Evolutionary conservation across 1,140 invertebrate species (phyloP).

Genomic region (Microplitis demolitor): DNA sequence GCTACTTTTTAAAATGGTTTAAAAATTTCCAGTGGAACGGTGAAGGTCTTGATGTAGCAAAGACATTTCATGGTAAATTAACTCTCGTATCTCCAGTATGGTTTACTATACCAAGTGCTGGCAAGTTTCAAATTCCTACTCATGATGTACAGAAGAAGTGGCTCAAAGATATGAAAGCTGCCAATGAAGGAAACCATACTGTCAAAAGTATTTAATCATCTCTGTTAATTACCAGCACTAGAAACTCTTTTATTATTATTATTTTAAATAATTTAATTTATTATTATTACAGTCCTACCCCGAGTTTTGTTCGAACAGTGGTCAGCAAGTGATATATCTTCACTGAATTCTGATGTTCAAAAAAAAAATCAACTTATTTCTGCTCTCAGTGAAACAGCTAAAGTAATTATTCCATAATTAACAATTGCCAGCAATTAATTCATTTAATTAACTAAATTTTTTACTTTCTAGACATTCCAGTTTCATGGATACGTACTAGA

Average conservation of each 20-base stretch:
- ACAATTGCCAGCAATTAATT: background rate
- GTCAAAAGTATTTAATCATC: constrained; percentile 53
- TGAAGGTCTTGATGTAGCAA: constrained; percentile 92
- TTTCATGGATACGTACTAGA: constrained; percentile 90
- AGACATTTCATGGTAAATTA: constrained; percentile 88
- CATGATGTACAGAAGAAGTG: constrained; percentile 86
- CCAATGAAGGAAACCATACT: constrained; percentile 60
- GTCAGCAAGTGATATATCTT: constrained; percentile 70
- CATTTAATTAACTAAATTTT: constrained; percentile 9
- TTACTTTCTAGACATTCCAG: constrained; percentile 60
- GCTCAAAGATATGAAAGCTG: constrained; percentile 72
- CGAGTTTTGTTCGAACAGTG: constrained; percentile 87
- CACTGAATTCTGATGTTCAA: constrained; percentile 66
- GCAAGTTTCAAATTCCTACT: constrained; percentile 69
- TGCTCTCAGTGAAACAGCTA: constrained; percentile 66
- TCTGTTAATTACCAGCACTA: background rate
- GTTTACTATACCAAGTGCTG: constrained; percentile 78
- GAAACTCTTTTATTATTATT: constrained; percentile 4
- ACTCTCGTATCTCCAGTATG: constrained; percentile 92
- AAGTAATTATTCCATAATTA: constrained; percentile 58
- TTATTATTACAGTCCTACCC: constrained; percentile 70
- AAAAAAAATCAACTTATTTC: constrained; percentile 67
- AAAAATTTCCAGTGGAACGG: constrained; percentile 84
- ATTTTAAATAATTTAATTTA: constrained; percentile 24
- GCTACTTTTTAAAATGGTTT: constrained; percentile 7